A percentile compares a stretch with the other conserved stretches of the same genome.
phyloP scores from a whole-genome alignment of 2,888 invertebrate genomes.

The Phyllotreta striolata region DNA sequence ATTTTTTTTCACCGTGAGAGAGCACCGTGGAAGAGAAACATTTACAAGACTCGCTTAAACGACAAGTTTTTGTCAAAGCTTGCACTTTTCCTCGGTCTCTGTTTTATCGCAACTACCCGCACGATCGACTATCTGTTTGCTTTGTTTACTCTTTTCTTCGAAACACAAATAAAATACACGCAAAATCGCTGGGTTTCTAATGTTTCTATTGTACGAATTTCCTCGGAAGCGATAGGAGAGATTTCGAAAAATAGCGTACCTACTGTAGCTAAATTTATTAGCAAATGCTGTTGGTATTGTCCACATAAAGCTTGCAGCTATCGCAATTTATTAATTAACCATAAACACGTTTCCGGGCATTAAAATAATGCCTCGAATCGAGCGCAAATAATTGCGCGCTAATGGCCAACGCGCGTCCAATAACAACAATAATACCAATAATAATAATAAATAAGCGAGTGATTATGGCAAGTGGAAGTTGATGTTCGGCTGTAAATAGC shows the following conservation, averaged over 20 bases:
- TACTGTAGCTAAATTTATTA: no score
- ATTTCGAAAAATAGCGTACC: no score
- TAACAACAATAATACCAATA: not conserved
- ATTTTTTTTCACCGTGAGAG: conserved; percentile 11
- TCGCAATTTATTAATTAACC: no score
- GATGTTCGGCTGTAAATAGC: conserved; percentile 9
- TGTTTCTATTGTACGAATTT: no score
- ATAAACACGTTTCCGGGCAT: not conserved
- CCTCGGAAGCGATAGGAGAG: no score
- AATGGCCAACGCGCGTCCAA: conserved; percentile 7
- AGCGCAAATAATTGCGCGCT: conserved; percentile 2
- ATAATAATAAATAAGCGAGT: conserved; percentile 13
- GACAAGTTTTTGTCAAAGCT: conserved; percentile 26
- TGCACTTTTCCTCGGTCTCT: conserved; percentile 22
- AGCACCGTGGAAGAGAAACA: conserved; percentile 4
- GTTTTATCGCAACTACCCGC: conserved; percentile 15
- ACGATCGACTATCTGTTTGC: conserved; percentile 12
- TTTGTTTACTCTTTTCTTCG: no score
- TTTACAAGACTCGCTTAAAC: conserved; percentile 25
- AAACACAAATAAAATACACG: no score
- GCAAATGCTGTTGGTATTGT: no score
- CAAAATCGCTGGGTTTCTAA: no score
- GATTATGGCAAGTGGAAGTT: conserved; percentile 10
- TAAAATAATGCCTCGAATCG: not conserved
- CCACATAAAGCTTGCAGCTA: no score